These are phyloP conservation scores for Motacilla alba DNA, from an alignment of 2,113 vertebrate species.

Conservation along the genomic window DNA sequence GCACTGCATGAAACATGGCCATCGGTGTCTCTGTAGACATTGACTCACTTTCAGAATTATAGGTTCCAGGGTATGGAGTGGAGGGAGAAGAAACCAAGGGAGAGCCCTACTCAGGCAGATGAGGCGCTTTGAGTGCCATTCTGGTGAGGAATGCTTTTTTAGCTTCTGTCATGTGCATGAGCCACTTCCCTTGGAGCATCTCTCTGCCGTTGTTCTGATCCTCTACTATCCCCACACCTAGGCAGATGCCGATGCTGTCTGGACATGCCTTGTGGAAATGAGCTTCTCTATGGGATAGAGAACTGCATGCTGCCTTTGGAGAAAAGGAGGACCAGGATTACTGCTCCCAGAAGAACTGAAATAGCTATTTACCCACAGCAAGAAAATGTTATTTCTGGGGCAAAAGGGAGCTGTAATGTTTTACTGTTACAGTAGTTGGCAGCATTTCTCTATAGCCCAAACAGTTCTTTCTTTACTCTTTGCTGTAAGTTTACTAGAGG, in stretches of 20 bases:
- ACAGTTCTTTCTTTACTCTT: background rate
- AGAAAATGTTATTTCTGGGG: constrained; percentile 16
- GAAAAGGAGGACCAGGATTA: background rate
- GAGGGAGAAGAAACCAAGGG: background rate
- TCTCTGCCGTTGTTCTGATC: background rate
- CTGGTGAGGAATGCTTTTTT: background rate
- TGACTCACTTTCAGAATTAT: background rate
- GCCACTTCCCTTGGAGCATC: background rate
- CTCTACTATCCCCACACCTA: background rate
- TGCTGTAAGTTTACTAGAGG: background rate
- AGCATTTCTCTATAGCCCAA: constrained; percentile 65
- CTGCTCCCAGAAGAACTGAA: background rate
- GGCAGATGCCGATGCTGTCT: background rate
- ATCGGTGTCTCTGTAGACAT: background rate
- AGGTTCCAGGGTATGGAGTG: background rate
- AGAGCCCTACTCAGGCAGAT: background rate
- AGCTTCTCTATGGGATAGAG: background rate
- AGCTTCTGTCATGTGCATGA: background rate
- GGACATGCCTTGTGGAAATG: background rate
- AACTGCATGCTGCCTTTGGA: background rate
- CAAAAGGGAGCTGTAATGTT: constrained; percentile 59
- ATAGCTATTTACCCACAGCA: background rate
- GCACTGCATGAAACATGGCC: background rate
- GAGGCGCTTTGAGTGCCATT: background rate
- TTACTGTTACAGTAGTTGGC: constrained; percentile 66